Percentiles rank a stretch among this genome's conserved stretches.
These are phyloP conservation scores for Carettochelys insculpta DNA, from an alignment of 2,113 vertebrate species.

Conservation along the genomic window DNA sequence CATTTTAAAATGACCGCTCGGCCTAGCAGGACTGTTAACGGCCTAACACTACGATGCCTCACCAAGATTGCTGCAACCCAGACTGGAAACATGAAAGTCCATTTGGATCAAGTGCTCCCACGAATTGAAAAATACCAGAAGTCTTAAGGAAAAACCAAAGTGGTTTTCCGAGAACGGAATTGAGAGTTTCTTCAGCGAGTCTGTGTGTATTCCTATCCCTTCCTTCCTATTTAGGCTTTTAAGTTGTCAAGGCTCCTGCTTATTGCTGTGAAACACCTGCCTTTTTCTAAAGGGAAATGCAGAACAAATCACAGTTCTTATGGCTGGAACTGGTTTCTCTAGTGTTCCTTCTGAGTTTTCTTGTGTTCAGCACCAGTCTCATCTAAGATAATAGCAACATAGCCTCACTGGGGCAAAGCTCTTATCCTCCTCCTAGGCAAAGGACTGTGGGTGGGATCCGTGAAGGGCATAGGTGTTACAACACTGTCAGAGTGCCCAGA, in stretches of 20 bases:
- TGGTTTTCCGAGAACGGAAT: conserved; percentile 8
- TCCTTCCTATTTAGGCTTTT: conserved; percentile 31
- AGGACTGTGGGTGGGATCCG: background rate
- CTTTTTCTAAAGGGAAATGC: conserved; percentile 46
- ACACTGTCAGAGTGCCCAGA: background rate
- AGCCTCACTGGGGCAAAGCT: background rate
- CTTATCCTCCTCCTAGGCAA: background rate
- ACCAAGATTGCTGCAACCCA: conserved; percentile 46
- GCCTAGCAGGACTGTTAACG: conserved; percentile 42
- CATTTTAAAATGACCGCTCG: conserved; percentile 86
- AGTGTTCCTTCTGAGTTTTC: background rate
- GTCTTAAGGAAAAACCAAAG: conserved; percentile 16
- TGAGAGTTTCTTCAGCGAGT: conserved; percentile 42
- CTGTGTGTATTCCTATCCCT: background rate
- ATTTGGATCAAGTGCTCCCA: conserved; percentile 52
- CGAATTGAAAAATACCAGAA: conserved; percentile 52
- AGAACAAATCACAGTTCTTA: conserved; percentile 41
- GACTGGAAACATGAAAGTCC: conserved; percentile 53
- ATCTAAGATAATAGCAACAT: conserved; percentile 5
- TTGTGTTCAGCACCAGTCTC: conserved; percentile 15
- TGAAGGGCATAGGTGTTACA: background rate
- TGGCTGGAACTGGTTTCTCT: conserved; percentile 34
- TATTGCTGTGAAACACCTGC: conserved; percentile 47
- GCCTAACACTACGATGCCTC: conserved; percentile 54
- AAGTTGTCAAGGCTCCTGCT: conserved; percentile 34